Percentiles rank a stretch among this genome's conserved stretches.
phyloP scores from a whole-genome alignment of 1,140 invertebrate genomes.

The Diploscapter pachys region DNA sequence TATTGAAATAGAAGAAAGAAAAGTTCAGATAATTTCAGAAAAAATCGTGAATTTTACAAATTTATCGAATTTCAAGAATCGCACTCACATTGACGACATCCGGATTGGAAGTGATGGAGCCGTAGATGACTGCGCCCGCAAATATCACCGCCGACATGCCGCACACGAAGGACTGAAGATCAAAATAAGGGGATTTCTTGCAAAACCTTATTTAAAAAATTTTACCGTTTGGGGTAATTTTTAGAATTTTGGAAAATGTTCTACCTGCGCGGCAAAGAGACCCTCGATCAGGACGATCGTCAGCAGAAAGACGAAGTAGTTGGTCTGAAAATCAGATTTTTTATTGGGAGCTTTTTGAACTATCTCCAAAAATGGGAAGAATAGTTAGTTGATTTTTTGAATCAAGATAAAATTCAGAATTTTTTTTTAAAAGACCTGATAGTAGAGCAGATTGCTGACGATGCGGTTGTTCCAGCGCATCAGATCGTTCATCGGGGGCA shows the following conservation, averaged over 20 bases:
- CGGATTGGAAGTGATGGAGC: too few species aligned
- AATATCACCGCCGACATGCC: slow-evolving; percentile 14
- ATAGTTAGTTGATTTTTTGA: neutral
- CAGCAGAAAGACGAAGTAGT: slow-evolving; percentile 23
- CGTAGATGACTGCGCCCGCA: neutral
- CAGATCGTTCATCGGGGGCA: slow-evolving; percentile 29
- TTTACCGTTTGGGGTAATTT: too few species aligned
- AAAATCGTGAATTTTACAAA: too few species aligned
- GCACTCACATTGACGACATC: too few species aligned
- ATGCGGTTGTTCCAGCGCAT: slow-evolving; percentile 32
- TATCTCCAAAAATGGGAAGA: neutral
- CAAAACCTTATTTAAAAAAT: too few species aligned
- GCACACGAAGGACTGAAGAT: slow-evolving; percentile 8
- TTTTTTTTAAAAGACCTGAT: neutral
- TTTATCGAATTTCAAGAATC: too few species aligned
- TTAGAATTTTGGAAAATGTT: neutral
- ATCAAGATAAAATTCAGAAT: neutral
- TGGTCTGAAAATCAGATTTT: slow-evolving; percentile 7
- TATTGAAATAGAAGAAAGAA: too few species aligned
- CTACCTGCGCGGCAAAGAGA: slow-evolving; percentile 21
- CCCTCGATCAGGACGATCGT: slow-evolving; percentile 11
- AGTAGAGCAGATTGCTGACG: slow-evolving; percentile 33
- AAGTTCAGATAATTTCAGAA: too few species aligned
- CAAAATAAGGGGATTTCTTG: slow-evolving; percentile 1
- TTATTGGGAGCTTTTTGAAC: neutral